Conservation (phyloP, 2,888 invertebrate species). For the Cabera pusaria region DNA sequence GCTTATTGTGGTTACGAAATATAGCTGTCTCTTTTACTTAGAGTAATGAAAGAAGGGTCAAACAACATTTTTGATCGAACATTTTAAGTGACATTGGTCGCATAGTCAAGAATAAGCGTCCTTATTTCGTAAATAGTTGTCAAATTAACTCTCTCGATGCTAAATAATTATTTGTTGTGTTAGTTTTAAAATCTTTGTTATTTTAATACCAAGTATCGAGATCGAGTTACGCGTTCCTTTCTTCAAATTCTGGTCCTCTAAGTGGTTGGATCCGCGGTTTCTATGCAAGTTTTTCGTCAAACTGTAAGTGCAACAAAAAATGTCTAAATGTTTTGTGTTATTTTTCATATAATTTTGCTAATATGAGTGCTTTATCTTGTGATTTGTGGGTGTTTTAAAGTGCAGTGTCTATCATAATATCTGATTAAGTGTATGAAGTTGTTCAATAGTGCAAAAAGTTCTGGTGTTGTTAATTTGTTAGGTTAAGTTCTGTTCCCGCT, state of each 20-base stretch:
- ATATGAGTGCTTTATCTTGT: slow-evolving; percentile 27
- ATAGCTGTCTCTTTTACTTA: too few relatives aligned
- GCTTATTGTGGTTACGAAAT: too few relatives aligned
- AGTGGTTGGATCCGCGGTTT: slow-evolving; percentile 30
- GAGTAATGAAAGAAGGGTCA: too few relatives aligned
- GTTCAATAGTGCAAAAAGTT: slow-evolving; percentile 38
- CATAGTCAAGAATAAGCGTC: slow-evolving; percentile 1
- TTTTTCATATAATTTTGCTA: slow-evolving; percentile 53
- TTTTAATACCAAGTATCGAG: slow-evolving; percentile 52
- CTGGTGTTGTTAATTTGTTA: slow-evolving; percentile 55
- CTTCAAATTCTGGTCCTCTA: slow-evolving; percentile 22
- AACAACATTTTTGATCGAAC: not conserved
- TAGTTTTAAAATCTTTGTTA: slow-evolving; percentile 48
- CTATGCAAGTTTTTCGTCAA: slow-evolving; percentile 36
- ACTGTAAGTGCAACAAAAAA: slow-evolving; percentile 50
- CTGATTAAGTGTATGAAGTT: slow-evolving; percentile 18
- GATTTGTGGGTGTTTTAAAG: slow-evolving; percentile 21
- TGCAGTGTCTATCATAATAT: slow-evolving; percentile 21
- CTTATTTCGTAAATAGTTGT: slow-evolving; percentile 32
- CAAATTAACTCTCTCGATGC: slow-evolving; percentile 78
- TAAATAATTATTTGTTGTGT: slow-evolving; percentile 69
- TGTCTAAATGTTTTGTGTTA: slow-evolving; percentile 70
- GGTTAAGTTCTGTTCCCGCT: slow-evolving; percentile 81
- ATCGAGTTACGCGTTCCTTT: slow-evolving; percentile 53
- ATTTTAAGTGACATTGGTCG: too few relatives aligned